Base-by-base conservation (phyloP, 2,888 invertebrate genomes). In the Druceiella hillmani region DNA sequence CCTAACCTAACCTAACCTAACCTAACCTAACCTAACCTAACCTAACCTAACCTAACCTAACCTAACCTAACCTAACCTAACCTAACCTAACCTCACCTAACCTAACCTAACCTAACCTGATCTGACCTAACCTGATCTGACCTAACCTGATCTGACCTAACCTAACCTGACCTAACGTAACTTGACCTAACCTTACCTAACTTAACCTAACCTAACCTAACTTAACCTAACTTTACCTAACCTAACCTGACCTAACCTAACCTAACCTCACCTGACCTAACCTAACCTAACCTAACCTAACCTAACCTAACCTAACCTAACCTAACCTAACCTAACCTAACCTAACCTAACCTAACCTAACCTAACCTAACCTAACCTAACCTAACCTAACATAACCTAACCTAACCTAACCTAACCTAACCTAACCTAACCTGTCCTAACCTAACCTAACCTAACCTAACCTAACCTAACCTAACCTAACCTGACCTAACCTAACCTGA, bases 201-300 rank as follows among this genome's bases (percentile, higher is more conserved):
- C 26, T 12, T 25, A 25, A 25, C 26, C 26, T 25, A 25, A 25
- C 26, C 26, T 25, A 25, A 25, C 26, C 26, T 25, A 25, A 25
- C 26, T 12, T 25, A 25, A 25, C 26, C 26, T 25, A 25, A 25
- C 26, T 12, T 25, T 11, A 25, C 26, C 26, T 25, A 25, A 25
- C 26, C 26, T 25, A 25, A 25, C 26, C 26, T 30, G 25, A 33
- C 33, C 33, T 33, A 33, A 33, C 33, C 33, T 33, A 33, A 33
- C 33, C 36, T 36, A 36, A 36, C 36, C 36, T 36, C 29, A 36
- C 36, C 36, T 36, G 31, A 36, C 36, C 36, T 36, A 36, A 36
- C 36, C 36, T 36, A 36, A 36, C 36, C 36, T 36, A 36, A 36
- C 36, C 36, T 36, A 36, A 36, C 36, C 36, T 36, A 36, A 36